phyloP scores from a whole-genome alignment of 2,113 vertebrate genomes.

The Alosa alosa region DNA sequence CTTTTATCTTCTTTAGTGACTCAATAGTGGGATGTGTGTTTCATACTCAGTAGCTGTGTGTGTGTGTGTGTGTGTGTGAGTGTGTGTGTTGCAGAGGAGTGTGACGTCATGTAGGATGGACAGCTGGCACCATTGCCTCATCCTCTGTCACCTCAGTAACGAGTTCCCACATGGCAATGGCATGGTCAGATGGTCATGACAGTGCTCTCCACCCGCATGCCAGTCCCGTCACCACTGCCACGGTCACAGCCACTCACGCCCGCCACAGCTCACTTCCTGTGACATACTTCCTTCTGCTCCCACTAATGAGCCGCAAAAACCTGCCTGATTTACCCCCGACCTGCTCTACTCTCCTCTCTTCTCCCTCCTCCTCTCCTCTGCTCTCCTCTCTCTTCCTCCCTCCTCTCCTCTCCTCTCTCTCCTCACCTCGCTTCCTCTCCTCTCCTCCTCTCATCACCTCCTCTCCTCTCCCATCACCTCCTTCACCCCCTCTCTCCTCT shows the following conservation, averaged over 20 bases:
- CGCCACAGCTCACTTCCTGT: conserved; percentile 2
- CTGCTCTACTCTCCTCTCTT: neutral
- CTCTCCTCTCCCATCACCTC: no score
- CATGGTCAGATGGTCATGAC: neutral
- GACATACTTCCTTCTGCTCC: neutral
- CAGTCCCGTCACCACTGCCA: no score
- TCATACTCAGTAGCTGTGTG: neutral
- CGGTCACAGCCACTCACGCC: neutral
- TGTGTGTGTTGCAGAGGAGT: neutral
- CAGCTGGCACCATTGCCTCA: neutral
- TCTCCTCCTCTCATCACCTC: neutral
- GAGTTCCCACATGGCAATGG: neutral
- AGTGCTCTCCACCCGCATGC: neutral
- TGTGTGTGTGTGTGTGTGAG: neutral
- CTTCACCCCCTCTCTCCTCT: neutral
- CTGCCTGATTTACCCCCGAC: neutral
- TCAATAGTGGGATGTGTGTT: neutral
- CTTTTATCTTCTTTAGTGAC: no score
- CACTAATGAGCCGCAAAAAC: neutral
- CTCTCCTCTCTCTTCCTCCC: neutral
- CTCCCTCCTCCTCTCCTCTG: no score
- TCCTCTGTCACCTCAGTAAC: neutral
- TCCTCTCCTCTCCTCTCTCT: neutral
- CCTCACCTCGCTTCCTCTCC: neutral
- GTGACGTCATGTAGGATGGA: neutral